Evolutionary conservation across 2,797 vertebrate species (phyloP).

Genomic region (Falco peregrinus): DNA sequence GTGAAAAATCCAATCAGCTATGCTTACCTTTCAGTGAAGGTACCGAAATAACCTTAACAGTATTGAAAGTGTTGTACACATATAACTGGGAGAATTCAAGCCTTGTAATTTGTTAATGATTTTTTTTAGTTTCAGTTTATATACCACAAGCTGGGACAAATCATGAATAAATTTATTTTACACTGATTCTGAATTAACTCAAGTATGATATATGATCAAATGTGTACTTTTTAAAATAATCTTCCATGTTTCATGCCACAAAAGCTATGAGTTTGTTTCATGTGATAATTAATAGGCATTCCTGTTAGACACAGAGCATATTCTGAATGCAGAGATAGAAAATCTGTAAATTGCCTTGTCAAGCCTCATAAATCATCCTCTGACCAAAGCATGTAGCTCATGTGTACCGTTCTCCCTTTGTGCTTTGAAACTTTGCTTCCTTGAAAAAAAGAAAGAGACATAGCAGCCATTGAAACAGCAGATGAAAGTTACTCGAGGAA

Average conservation of each 20-base stretch:
- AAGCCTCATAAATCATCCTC: slow-evolving; percentile 52
- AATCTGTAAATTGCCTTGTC: slow-evolving; percentile 54
- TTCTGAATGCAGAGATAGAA: slow-evolving; percentile 26
- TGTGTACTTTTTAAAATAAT: not conserved
- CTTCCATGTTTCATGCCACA: not conserved
- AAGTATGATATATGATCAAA: not conserved
- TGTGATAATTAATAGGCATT: slow-evolving; percentile 19
- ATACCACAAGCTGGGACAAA: not conserved
- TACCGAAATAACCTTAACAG: not conserved
- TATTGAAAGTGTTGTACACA: not conserved
- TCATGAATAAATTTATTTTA: slow-evolving; percentile 17
- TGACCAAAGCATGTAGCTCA: not conserved
- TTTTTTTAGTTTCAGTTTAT: not conserved
- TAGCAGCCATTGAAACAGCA: not conserved
- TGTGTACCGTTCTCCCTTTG: not conserved
- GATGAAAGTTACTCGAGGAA: not conserved
- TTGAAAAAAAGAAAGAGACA: not conserved
- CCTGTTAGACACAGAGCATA: slow-evolving; percentile 3
- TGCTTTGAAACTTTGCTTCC: not conserved
- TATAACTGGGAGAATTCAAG: not conserved
- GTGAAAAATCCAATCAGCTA: not conserved
- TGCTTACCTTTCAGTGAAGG: not conserved
- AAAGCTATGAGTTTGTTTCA: slow-evolving; percentile 8
- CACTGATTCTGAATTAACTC: not conserved
- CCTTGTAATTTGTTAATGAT: not conserved